These are phyloP conservation scores for Drosophila chauvacae DNA, from an alignment of 1,140 invertebrate species.

Conservation along the genomic window DNA sequence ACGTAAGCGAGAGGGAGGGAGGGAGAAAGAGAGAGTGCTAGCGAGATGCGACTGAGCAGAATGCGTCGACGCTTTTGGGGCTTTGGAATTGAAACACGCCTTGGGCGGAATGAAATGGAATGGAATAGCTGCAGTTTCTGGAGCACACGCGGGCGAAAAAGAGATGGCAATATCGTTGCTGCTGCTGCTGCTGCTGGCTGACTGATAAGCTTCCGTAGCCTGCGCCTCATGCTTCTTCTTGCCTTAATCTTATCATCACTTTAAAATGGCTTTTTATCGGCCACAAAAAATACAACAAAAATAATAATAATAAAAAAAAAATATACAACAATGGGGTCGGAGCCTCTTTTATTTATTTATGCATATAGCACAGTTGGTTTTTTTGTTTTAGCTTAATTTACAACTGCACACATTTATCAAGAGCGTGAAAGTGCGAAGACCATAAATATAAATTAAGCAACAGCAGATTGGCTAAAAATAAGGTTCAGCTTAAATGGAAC, in stretches of 20 bases:
- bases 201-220: constrained; percentile 31
- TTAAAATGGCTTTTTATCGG: constrained; percentile 40
- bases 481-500: no score
- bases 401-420: constrained; percentile 14
- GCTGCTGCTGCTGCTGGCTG: neutral
- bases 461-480: constrained; percentile 14
- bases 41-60: constrained; percentile 16
- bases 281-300: neutral
- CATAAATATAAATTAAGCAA: constrained; percentile 43
- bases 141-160: constrained; percentile 3
- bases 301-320: constrained; percentile 7
- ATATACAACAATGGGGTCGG: neutral
- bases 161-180: constrained; percentile 1
- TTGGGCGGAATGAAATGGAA: constrained; percentile 12
- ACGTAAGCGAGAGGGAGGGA: constrained; percentile 10
- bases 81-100: constrained; percentile 35
- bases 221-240: constrained; percentile 5
- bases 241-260: constrained; percentile 39
- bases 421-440: constrained; percentile 25
- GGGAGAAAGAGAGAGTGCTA: neutral
- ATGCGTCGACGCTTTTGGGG: constrained; percentile 40
- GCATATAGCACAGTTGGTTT: constrained; percentile 10
- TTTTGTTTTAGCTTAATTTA: constrained; percentile 27
- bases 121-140: constrained; percentile 23
- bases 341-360: constrained; percentile 34